phyloP scores from a whole-genome alignment of 2,888 invertebrate genomes.

The Calliphora vomitoria region DNA sequence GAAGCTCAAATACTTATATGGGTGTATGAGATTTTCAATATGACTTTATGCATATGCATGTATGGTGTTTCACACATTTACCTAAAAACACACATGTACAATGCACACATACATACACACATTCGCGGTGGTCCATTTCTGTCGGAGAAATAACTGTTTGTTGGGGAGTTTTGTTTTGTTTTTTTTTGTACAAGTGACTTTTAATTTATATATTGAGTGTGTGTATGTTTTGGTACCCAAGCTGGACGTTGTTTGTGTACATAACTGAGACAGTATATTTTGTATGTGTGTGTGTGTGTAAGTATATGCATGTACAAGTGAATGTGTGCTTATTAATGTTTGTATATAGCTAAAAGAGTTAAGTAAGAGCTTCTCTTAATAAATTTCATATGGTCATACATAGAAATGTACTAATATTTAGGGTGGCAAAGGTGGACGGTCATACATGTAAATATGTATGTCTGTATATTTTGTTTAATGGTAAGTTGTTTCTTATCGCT shows the following conservation, averaged over 20 bases:
- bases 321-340: background rate
- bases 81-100: background rate
- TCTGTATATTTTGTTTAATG: too few relatives aligned
- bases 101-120: slow-evolving; percentile 15
- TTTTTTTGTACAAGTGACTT: slow-evolving; percentile 60
- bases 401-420: slow-evolving; percentile 13
- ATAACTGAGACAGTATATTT: slow-evolving; percentile 7
- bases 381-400: slow-evolving; percentile 51
- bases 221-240: slow-evolving; percentile 18
- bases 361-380: slow-evolving; percentile 33
- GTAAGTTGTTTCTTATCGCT: background rate
- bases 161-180: slow-evolving; percentile 62
- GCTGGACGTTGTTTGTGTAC: slow-evolving; percentile 38
- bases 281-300: too few relatives aligned
- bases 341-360: slow-evolving; percentile 39
- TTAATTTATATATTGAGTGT: slow-evolving; percentile 15
- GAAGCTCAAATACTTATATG: background rate
- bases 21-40: background rate
- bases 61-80: background rate
- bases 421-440: slow-evolving; percentile 16
- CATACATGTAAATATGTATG: background rate
- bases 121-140: slow-evolving; percentile 58
- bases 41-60: background rate
- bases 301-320: background rate
- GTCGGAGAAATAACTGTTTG: slow-evolving; percentile 59